A percentile compares a stretch with the other conserved stretches of the same genome.
phyloP scores from a whole-genome alignment of 2,113 vertebrate species.

The Oxygymnocypris stewartii region DNA sequence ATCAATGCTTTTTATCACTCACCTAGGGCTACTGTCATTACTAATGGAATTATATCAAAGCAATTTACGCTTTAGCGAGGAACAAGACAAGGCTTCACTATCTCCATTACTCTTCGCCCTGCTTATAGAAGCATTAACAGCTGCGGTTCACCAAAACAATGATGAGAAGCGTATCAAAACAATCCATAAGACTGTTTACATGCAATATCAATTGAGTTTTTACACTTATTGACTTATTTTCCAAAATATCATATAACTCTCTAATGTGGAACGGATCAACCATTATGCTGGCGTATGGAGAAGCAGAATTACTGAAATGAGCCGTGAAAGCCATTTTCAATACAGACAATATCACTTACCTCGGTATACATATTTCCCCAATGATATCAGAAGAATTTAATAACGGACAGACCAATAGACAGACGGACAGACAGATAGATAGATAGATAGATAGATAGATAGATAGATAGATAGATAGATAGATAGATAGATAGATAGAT shows the following conservation, averaged over 20 bases:
- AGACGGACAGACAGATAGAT: no score
- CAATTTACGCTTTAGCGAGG: conserved; percentile 14
- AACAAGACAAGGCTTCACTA: conserved; percentile 13
- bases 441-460: no score
- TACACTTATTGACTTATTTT: neutral
- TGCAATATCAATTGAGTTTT: conserved; percentile 7
- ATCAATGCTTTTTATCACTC: conserved; percentile 31
- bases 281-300: neutral
- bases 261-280: conserved; percentile 4
- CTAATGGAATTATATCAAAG: conserved; percentile 39
- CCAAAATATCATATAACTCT: neutral
- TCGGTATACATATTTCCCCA: neutral
- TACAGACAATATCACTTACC: neutral
- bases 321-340: neutral
- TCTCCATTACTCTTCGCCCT: conserved; percentile 2
- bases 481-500: neutral
- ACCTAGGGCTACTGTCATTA: neutral
- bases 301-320: neutral
- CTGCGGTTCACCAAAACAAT: neutral
- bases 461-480: no score
- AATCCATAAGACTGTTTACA: conserved; percentile 10
- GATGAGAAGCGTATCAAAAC: neutral
- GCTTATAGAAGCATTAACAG: conserved; percentile 8
- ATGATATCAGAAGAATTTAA: neutral
- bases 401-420: no score